Percentiles rank a stretch among this genome's conserved stretches.
phyloP scores from a whole-genome alignment of 2,113 vertebrate genomes.

The Coptodon bakossiorum region DNA sequence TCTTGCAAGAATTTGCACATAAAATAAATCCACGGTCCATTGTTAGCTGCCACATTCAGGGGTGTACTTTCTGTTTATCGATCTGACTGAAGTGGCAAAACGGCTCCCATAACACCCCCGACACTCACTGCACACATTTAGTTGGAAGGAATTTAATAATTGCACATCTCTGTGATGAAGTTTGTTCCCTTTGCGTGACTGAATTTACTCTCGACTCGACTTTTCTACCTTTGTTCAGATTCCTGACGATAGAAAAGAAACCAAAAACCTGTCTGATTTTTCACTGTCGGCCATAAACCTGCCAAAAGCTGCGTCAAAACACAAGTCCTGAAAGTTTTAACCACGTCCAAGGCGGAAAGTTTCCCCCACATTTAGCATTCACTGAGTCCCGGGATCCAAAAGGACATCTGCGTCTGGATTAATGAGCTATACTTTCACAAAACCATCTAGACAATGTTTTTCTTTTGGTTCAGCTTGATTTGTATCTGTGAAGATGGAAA shows the following conservation, averaged over 20 bases:
- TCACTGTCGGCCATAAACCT: neutral
- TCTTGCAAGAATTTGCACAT: slow-evolving; percentile 73
- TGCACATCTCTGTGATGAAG: neutral
- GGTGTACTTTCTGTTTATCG: neutral
- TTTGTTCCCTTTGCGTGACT: neutral
- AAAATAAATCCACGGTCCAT: slow-evolving; percentile 25
- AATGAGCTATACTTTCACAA: neutral
- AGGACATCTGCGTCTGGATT: neutral
- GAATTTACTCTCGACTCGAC: neutral
- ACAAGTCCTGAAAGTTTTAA: neutral
- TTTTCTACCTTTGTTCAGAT: neutral
- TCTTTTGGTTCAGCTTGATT: neutral
- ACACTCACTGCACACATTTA: neutral
- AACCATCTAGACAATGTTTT: neutral
- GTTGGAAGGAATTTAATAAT: neutral
- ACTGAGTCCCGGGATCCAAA: neutral
- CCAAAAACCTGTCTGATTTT: neutral
- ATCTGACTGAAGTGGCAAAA: neutral
- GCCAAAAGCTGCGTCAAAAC: neutral
- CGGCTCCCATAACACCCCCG: neutral
- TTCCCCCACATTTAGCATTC: neutral
- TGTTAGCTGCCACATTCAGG: neutral
- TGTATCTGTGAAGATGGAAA: neutral
- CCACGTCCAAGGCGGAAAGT: neutral
- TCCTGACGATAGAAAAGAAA: neutral